Conservation (phyloP, 2,888 invertebrate genomes). For the Stratiomys singularior region DNA sequence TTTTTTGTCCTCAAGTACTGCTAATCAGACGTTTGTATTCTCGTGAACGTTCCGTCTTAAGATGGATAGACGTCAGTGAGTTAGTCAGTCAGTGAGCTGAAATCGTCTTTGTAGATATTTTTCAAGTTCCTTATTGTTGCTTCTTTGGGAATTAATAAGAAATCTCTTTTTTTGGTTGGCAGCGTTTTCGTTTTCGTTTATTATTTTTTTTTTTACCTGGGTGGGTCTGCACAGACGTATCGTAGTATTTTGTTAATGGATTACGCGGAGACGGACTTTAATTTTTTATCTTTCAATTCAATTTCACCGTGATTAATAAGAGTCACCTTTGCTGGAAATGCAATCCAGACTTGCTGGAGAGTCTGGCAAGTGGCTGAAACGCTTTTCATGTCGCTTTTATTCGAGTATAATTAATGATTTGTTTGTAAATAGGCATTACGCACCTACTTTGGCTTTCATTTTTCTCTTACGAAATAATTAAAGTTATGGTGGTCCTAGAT, state of each 20-base stretch:
- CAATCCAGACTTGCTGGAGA: too few relatives aligned
- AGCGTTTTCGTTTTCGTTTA: too few relatives aligned
- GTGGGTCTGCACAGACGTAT: background rate
- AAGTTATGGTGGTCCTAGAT: too few relatives aligned
- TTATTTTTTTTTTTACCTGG: slow-evolving; percentile 8
- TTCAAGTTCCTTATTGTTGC: background rate
- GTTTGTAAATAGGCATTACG: too few relatives aligned
- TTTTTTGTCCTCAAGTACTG: slow-evolving; percentile 25
- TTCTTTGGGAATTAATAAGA: slow-evolving; percentile 3
- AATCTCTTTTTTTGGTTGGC: background rate
- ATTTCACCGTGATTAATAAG: too few relatives aligned
- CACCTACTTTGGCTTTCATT: too few relatives aligned
- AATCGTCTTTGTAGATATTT: background rate
- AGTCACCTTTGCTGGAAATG: too few relatives aligned
- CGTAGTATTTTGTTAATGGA: background rate
- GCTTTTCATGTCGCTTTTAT: too few relatives aligned
- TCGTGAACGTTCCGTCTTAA: slow-evolving; percentile 1
- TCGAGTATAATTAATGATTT: too few relatives aligned
- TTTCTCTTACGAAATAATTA: too few relatives aligned
- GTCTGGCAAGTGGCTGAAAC: too few relatives aligned
- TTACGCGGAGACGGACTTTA: background rate
- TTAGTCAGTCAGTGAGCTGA: too few relatives aligned
- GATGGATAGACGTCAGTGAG: background rate
- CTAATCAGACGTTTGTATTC: slow-evolving; percentile 46
- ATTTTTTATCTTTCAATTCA: background rate